These are phyloP conservation scores for Carollia perspicillata DNA, from an alignment of 2,113 vertebrate species.

Conservation along the genomic window DNA sequence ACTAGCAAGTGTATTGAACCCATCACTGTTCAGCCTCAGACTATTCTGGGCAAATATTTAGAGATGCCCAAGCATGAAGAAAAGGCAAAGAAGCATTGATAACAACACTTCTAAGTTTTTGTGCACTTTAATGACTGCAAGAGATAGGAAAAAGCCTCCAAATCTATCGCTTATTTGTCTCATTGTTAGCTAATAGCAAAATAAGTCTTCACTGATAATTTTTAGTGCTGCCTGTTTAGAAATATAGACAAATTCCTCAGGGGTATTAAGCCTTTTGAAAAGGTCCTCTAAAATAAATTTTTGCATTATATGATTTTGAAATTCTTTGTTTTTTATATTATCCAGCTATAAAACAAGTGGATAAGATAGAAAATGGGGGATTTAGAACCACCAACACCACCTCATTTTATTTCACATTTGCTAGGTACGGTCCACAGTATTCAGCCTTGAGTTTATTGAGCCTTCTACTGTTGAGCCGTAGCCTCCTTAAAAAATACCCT, in stretches of 20 bases:
- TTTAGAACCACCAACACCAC: neutral
- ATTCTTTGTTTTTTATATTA: neutral
- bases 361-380: neutral
- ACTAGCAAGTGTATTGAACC: neutral
- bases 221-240: neutral
- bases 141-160: neutral
- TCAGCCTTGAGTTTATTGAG: slow-evolving; percentile 45
- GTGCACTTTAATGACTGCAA: neutral
- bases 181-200: slow-evolving; percentile 19
- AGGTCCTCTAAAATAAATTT: neutral
- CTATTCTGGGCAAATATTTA: neutral
- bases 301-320: neutral
- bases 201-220: neutral
- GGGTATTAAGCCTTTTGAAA: neutral
- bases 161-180: neutral
- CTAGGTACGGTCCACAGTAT: neutral
- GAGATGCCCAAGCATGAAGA: neutral
- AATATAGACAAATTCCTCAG: neutral
- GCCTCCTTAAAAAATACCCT: slow-evolving; percentile 39
- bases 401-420: slow-evolving; percentile 30
- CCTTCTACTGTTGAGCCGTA: slow-evolving; percentile 51
- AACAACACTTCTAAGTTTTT: neutral
- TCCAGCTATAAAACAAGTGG: neutral
- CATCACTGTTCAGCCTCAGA: neutral
- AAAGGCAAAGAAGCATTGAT: neutral